Evolutionary conservation across 1,140 invertebrate genomes (phyloP), one percentile per base, ranked within the genome.

Genomic region (Drosophila sproati): DNA sequence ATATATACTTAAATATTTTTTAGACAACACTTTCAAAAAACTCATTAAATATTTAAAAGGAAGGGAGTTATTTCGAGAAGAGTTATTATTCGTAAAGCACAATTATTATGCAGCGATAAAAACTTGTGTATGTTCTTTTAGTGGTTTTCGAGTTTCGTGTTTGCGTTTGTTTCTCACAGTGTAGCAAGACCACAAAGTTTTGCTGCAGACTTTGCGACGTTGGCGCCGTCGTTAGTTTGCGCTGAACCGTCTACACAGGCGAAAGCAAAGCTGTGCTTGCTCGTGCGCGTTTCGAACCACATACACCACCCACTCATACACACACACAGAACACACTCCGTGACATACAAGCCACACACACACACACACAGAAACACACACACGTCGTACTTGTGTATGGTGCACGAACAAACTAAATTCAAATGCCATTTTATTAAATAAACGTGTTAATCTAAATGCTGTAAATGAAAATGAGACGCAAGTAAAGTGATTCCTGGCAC

Each of bases 171-270:
- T 74, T 55, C 7, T 50, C 12, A 20, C 69, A 73, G 47, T 56
- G 43, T 34, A 52, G 48, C 6, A 50, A 29, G 32, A 41, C 47
- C 39, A 39, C 39, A 66, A 79, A 73, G 48, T 50, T 62, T 75
- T 62, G 67, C 8, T 64, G 71, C 71, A 87, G 82, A 82, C 78
- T 77, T 67, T 55, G 51, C 77, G 78, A 56, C 82, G 78, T 69
- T 55, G 66, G 35, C 45, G 39, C 35, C 50, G 71, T 34, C 60
- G 78, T 81, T 66, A 86, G 82, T 86, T 69, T 74, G 79, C 71
- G 73, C 69, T 87, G 45, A 82, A 72, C 67, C 82, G 78, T 87
- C 73, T 66, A 63, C 70, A 64, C 70, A 73, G 74, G 68, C 77
- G 71, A 78, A 71, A 74, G 72, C 56, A 71, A 78, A 74, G 78